Evolutionary conservation across 2,888 invertebrate genomes (phyloP), one percentile per base, ranked within the genome.

Genomic region (Lasius fuliginosus): DNA sequence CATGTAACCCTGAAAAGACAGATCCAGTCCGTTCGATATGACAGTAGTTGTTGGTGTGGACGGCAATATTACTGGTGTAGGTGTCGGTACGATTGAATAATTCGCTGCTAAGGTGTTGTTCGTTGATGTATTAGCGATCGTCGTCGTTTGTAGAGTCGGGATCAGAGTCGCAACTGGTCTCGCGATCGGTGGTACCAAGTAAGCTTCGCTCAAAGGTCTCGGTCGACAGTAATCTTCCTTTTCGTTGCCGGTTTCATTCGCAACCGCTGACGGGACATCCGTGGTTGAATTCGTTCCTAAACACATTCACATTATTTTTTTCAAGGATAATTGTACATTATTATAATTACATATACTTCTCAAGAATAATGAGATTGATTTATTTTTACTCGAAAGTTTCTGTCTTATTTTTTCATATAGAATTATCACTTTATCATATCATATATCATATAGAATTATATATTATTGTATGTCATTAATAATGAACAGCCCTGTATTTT

Each of bases 131-230:
- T 71, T 92, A 69, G 60, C 88, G 82, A 75, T 86, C 86, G 90
- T 65, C 88, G 90, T 88, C 82, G 88, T 87, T 86, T 91, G 93
- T 49, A 89, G 90, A 60, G 89, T 92, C 36, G 90, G 85, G 79
- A 90, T 91, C 36, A 91, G 81, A 56, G 91, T 89, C 36, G 92
- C 86, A 75, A 92, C 86, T 42, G 95, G 95, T 74, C 95, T 94
- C 27, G 95, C 95, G 83, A 95, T 95, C n/a, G 95, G 95, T 12
- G 95, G 95, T 74, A 96, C 95, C 76, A 95, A 94, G 87, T 96
- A 96, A 11, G 95, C 95, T 84, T 95, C 95, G 85, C 94, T 95
- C 79, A 95, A 87, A 15, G 95, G 95, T 84, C 95, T 93, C 6
- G 96, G 95, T 77, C 94, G 92, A 86, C 95, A 94, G 88, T 96